Percentiles rank a stretch among this genome's conserved stretches.
Conservation (phyloP, 2,888 invertebrate genomes). For the Oligia fasciuncula region DNA sequence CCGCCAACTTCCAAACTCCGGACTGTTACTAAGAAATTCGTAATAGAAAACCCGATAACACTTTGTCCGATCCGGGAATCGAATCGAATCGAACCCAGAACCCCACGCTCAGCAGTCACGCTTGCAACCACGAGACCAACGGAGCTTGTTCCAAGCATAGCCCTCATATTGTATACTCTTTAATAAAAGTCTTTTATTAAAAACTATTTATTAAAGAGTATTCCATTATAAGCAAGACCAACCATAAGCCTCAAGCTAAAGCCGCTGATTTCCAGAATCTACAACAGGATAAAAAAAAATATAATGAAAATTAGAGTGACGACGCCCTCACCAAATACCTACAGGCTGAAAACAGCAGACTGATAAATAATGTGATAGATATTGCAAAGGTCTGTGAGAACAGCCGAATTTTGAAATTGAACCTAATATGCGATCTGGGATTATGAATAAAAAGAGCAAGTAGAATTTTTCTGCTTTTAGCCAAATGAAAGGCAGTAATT, state of each 20-base stretch:
- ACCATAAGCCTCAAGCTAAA: too few species aligned
- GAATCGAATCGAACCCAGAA: too few species aligned
- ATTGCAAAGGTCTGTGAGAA: constrained; percentile 8
- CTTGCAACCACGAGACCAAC: too few species aligned
- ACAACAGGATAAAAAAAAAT: background rate
- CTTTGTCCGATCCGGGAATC: too few species aligned
- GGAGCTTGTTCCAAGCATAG: background rate
- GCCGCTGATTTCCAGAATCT: background rate
- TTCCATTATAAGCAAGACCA: background rate
- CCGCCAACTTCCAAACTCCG: too few species aligned
- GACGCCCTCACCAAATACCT: background rate
- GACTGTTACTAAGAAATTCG: too few species aligned
- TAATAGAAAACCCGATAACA: too few species aligned
- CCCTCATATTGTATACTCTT: background rate
- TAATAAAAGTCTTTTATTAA: too few species aligned
- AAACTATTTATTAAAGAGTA: background rate
- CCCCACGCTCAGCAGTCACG: too few species aligned
- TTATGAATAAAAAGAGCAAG: constrained; percentile 35
- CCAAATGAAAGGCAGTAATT: constrained; percentile 49
- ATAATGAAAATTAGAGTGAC: background rate
- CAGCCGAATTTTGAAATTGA: constrained; percentile 24
- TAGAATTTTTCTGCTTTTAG: constrained; percentile 45
- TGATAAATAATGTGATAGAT: constrained; percentile 45
- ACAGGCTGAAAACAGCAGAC: background rate
- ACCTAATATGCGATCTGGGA: constrained; percentile 39